Percentiles rank a stretch among this genome's conserved stretches.
These are phyloP conservation scores for Eublepharis macularius DNA, from an alignment of 2,113 vertebrate genomes.

Conservation along the genomic window DNA sequence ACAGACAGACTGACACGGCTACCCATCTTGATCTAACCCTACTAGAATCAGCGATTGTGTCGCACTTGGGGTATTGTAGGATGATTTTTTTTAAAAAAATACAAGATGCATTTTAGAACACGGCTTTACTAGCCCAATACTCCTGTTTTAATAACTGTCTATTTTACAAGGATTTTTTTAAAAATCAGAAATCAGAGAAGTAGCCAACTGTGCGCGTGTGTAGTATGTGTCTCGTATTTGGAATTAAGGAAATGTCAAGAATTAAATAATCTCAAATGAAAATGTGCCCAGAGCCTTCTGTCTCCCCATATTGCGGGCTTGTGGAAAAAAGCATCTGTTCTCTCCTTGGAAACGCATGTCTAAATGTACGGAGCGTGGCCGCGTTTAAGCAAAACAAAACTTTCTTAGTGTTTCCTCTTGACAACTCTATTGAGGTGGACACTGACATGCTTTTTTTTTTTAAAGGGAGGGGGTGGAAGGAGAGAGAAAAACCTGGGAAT, in stretches of 20 bases:
- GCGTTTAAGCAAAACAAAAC: constrained; percentile 7
- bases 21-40: no score
- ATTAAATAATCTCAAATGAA: constrained; percentile 38
- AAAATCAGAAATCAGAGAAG: neutral
- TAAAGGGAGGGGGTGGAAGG: neutral
- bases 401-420: constrained; percentile 60
- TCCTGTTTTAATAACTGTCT: neutral
- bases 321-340: constrained; percentile 34
- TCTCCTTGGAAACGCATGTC: constrained; percentile 42
- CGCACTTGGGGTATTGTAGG: neutral
- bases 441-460: constrained; percentile 65
- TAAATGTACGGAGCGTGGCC: constrained; percentile 50
- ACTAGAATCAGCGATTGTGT: neutral
- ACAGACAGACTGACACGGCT: no score
- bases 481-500: constrained; percentile 48
- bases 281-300: constrained; percentile 45
- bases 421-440: constrained; percentile 66
- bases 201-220: neutral
- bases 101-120: neutral
- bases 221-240: neutral
- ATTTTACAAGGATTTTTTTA: neutral
- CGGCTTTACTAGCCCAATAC: neutral
- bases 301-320: constrained; percentile 42
- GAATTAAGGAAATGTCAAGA: constrained; percentile 41
- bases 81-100: neutral